Percentiles rank a stretch among this genome's conserved stretches.
Conservation (phyloP, 2,797 vertebrate genomes). For the Triplophysa bombifrons region DNA sequence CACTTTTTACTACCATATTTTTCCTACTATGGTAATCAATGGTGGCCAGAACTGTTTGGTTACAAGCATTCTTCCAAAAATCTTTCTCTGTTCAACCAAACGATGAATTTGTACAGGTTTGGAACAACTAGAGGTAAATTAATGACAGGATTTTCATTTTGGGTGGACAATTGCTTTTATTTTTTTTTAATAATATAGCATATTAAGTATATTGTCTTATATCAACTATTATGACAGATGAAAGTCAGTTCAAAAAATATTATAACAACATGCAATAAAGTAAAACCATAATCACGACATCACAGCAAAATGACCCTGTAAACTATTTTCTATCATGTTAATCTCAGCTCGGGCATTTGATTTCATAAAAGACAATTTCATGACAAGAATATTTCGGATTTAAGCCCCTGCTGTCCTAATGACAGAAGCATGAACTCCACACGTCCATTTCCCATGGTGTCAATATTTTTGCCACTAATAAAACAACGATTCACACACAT, state of each 20-base stretch:
- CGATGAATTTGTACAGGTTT: too few relatives aligned
- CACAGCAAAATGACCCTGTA: neutral
- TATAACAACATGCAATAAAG: neutral
- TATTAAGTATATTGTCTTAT: neutral
- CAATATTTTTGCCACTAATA: neutral
- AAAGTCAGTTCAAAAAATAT: neutral
- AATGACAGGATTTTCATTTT: too few relatives aligned
- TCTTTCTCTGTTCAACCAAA: too few relatives aligned
- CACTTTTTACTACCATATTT: too few relatives aligned
- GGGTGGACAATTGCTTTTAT: too few relatives aligned
- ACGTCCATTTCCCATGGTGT: neutral
- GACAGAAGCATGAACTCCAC: neutral
- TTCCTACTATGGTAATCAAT: too few relatives aligned
- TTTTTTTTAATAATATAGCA: too few relatives aligned
- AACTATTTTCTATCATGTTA: slow-evolving; percentile 4
- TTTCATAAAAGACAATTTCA: slow-evolving; percentile 16
- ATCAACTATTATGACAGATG: neutral
- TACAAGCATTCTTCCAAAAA: too few relatives aligned
- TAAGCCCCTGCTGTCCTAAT: neutral
- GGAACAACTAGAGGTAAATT: too few relatives aligned
- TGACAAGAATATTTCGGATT: slow-evolving; percentile 3
- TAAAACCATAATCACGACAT: neutral
- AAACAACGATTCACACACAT: slow-evolving; percentile 9
- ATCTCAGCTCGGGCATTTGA: neutral
- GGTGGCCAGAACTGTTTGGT: too few relatives aligned